Conservation (phyloP, 1,140 invertebrate genomes). For the Vollenhovia emeryi region DNA sequence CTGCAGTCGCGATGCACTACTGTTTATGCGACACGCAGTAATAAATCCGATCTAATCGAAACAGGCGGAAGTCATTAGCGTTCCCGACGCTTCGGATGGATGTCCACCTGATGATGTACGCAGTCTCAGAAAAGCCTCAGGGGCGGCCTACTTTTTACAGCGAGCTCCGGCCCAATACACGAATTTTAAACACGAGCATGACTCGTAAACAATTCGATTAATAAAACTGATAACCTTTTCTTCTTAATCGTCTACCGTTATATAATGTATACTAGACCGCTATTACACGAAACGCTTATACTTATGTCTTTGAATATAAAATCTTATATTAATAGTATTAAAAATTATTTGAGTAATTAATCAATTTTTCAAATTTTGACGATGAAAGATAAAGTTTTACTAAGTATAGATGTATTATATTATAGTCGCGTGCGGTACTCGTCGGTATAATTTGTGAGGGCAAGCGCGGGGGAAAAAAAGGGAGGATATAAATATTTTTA, state of each 20-base stretch:
- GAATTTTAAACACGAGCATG: neutral
- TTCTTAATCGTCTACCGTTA: neutral
- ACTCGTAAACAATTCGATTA: neutral
- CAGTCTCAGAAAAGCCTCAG: neutral
- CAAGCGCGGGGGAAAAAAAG: neutral
- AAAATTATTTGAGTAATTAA: conserved; percentile 8
- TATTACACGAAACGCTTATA: neutral
- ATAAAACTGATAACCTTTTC: neutral
- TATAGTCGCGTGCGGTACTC: neutral
- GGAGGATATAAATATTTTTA: neutral
- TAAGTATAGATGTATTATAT: conserved; percentile 1
- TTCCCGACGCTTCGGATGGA: conserved; percentile 8
- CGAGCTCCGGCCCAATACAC: no score
- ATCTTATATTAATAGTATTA: neutral
- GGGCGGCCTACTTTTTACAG: conserved; percentile 12
- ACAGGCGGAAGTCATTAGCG: conserved; percentile 68
- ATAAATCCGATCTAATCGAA: conserved; percentile 57
- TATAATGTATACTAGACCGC: neutral
- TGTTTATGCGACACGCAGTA: conserved; percentile 56
- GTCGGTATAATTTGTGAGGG: neutral
- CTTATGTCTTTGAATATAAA: neutral
- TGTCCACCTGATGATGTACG: neutral
- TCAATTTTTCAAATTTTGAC: neutral
- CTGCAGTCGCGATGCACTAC: conserved; percentile 26
- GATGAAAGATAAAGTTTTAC: neutral